A percentile compares a stretch with the other conserved stretches of the same genome.
These are phyloP conservation scores for Silurus glanis DNA, from an alignment of 2,113 vertebrate species.

Conservation along the genomic window DNA sequence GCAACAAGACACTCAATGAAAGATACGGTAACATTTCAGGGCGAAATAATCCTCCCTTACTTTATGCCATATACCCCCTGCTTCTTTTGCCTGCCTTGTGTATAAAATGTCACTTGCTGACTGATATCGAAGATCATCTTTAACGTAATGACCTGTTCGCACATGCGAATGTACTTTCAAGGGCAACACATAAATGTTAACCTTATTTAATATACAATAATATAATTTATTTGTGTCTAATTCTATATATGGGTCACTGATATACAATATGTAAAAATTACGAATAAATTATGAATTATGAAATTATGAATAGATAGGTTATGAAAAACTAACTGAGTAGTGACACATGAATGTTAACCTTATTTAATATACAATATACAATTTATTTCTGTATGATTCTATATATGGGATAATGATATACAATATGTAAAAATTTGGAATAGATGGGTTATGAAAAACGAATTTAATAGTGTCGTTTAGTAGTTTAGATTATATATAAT, in stretches of 20 bases:
- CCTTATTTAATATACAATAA: neutral
- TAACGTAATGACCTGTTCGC: neutral
- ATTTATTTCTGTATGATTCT: neutral
- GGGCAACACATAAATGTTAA: neutral
- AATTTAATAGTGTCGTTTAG: neutral
- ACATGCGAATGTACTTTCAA: neutral
- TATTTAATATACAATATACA: neutral
- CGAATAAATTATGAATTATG: no score
- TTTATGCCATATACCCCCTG: slow-evolving; percentile 18
- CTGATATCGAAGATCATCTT: neutral
- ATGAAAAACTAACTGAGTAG: no score
- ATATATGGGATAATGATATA: neutral
- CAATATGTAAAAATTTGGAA: neutral
- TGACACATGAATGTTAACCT: neutral
- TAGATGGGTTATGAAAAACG: neutral
- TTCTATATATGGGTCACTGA: no score
- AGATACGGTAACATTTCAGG: slow-evolving; percentile 61
- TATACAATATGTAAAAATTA: no score
- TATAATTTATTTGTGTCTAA: neutral
- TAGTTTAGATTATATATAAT: neutral
- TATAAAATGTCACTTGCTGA: neutral
- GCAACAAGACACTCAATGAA: slow-evolving; percentile 57
- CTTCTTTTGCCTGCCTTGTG: slow-evolving; percentile 10
- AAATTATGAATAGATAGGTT: no score
- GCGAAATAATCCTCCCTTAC: slow-evolving; percentile 9